Conservation (phyloP, 1,140 invertebrate species). For the Andricus grossulariae region DNA sequence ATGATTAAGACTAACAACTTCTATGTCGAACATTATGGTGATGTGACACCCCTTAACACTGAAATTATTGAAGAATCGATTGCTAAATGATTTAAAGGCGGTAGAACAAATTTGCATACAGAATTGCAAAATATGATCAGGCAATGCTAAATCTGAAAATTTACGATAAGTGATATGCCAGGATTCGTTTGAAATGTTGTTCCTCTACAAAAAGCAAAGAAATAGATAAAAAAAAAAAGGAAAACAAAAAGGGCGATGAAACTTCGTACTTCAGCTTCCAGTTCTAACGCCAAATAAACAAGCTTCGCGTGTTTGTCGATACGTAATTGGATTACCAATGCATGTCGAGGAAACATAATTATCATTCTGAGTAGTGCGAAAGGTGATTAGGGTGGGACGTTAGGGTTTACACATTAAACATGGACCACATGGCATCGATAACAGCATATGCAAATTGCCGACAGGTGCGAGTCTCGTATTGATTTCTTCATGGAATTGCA, state of each 20-base stretch:
- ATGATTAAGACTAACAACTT: too few relatives aligned
- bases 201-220: not conserved
- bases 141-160: too few relatives aligned
- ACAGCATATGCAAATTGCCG: not conserved
- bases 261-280: constrained; percentile 11
- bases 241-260: not conserved
- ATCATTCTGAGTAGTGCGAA: constrained; percentile 2
- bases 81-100: too few relatives aligned
- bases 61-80: too few relatives aligned
- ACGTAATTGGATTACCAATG: constrained; percentile 5
- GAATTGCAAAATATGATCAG: too few relatives aligned
- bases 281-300: not conserved
- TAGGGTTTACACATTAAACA: constrained; percentile 7
- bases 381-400: constrained; percentile 21
- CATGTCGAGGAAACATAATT: constrained; percentile 17
- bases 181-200: not conserved
- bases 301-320: constrained; percentile 8
- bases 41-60: too few relatives aligned
- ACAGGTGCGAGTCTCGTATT: constrained; percentile 3
- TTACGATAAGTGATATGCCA: not conserved
- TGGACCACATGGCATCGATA: constrained; percentile 21
- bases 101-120: too few relatives aligned
- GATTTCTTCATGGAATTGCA: not conserved
- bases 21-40: too few relatives aligned
- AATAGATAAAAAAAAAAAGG: not conserved